phyloP scores from a whole-genome alignment of 23 tunicate species.

The Ascidia mentula region DNA sequence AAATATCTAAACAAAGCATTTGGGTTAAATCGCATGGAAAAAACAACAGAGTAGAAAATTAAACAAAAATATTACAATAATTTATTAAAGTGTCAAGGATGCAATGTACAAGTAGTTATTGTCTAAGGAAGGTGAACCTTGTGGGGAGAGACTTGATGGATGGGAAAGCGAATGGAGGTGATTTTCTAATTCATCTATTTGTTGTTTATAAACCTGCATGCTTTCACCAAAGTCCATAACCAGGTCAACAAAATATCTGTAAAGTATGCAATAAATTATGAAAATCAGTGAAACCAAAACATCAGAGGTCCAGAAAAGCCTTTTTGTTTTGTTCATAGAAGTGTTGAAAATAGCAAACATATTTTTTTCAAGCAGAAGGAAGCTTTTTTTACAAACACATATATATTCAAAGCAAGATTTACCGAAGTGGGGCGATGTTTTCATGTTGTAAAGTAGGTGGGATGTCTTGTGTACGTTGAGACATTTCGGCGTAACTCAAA shows the following conservation, averaged over 20 bases:
- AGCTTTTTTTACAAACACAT: background rate
- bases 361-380: no score
- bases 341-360: no score
- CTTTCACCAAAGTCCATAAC: conserved; percentile 61
- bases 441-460: conserved; percentile 84
- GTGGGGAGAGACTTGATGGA: conserved; percentile 43
- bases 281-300: no score
- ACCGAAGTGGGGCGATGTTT: conserved; percentile 78
- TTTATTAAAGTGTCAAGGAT: no score
- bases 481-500: conserved; percentile 65
- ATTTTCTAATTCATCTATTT: conserved; percentile 87
- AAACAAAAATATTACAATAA: no score
- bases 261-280: no score
- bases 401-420: conserved; percentile 3
- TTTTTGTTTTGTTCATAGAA: no score
- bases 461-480: conserved; percentile 66
- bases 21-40: no score
- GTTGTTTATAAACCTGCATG: conserved; percentile 73
- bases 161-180: conserved; percentile 57
- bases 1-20: conserved; percentile 72
- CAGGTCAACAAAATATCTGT: conserved; percentile 71
- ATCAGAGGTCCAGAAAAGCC: no score
- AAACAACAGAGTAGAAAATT: no score
- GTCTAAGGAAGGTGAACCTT: conserved; percentile 58
- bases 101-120: no score